phyloP scores from a whole-genome alignment of 92 coral and sea anemone species.

The Chrysogorgia sp. region DNA sequence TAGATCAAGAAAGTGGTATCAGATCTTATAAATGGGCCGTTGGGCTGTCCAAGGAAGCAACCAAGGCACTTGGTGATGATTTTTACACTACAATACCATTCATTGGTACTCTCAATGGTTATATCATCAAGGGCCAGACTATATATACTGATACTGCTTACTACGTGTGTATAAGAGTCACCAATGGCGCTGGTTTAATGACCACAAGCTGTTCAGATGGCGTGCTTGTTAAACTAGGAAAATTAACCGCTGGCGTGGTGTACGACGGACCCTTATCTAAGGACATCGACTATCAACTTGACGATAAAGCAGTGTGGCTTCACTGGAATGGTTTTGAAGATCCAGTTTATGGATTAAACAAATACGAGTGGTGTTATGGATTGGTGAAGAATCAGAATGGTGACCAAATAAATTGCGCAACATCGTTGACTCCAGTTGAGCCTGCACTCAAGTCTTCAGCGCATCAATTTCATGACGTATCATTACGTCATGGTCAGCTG shows the following conservation, averaged over 20 bases:
- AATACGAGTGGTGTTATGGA: conserved; percentile 89
- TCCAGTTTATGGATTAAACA: conserved; percentile 76
- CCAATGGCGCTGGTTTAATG: conserved; percentile 87
- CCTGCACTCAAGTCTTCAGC: conserved; percentile 62
- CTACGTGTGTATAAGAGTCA: conserved; percentile 80
- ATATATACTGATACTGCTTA: conserved; percentile 71
- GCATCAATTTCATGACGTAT: conserved; percentile 78
- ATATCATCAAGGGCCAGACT: conserved; percentile 70
- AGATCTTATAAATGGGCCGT: conserved; percentile 73
- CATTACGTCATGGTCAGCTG: conserved; percentile 78
- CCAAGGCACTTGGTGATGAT: conserved; percentile 32
- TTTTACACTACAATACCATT: conserved; percentile 58
- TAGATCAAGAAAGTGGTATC: conserved; percentile 82
- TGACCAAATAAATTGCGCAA: conserved; percentile 48
- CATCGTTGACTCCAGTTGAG: conserved; percentile 61
- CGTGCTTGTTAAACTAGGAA: conserved; percentile 69
- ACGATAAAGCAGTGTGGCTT: conserved; percentile 90
- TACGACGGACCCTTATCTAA: conserved; percentile 74
- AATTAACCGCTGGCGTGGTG: conserved; percentile 82
- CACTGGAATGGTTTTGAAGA: conserved; percentile 92
- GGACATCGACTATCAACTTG: conserved; percentile 93
- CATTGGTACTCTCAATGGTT: conserved; percentile 75
- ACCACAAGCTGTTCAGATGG: conserved; percentile 82
- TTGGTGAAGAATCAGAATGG: conserved; percentile 58
- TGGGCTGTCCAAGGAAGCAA: conserved; percentile 55